Percentiles rank a stretch among this genome's conserved stretches.
These are phyloP conservation scores for Lacerta bilineata DNA, from an alignment of 2,797 vertebrate species.

Conservation along the genomic window DNA sequence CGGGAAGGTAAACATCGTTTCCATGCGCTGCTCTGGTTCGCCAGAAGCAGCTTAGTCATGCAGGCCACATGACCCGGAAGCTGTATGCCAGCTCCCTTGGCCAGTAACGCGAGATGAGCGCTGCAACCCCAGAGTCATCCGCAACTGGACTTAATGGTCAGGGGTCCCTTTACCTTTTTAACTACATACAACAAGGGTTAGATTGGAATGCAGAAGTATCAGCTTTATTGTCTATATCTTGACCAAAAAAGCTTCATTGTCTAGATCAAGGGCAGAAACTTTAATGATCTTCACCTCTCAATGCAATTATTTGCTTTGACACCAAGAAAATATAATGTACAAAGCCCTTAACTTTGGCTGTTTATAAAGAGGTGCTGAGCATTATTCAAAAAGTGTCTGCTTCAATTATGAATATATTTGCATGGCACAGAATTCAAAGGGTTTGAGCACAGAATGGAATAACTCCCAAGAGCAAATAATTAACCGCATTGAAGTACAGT, in stretches of 20 bases:
- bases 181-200: background rate
- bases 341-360: background rate
- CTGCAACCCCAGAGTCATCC: no score
- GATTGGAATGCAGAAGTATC: background rate
- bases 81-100: no score
- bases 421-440: background rate
- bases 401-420: slow-evolving; percentile 9
- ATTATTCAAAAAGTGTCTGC: background rate
- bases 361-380: background rate
- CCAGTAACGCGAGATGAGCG: no score
- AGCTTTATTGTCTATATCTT: background rate
- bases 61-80: no score
- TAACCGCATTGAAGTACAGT: slow-evolving; percentile 11
- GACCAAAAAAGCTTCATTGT: background rate
- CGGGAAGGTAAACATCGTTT: no score
- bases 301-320: slow-evolving; percentile 3
- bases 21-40: no score
- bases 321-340: background rate
- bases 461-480: slow-evolving; percentile 5
- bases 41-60: no score
- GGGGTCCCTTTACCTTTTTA: no score
- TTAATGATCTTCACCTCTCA: background rate
- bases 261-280: background rate
- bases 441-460: background rate
- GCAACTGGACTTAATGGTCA: no score